phyloP scores from a whole-genome alignment of 1,140 invertebrate genomes.

The Drosophila gunungcola region DNA sequence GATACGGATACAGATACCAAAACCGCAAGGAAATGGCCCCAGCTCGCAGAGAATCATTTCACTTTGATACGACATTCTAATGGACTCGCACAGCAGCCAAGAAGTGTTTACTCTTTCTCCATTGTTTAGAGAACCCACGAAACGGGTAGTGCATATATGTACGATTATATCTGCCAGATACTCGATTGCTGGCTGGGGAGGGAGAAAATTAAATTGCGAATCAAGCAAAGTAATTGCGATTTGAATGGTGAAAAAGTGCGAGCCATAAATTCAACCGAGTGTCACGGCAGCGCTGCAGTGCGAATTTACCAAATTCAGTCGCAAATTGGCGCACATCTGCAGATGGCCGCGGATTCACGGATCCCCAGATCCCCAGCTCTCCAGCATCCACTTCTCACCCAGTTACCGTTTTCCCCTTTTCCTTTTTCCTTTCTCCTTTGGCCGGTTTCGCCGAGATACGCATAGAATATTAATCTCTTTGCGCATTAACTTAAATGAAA shows the following conservation, averaged over 20 bases:
- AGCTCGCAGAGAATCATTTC: constrained; percentile 21
- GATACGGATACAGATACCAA: constrained; percentile 17
- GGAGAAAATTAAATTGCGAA: constrained; percentile 75
- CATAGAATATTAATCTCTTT: constrained; percentile 79
- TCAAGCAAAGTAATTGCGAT: constrained; percentile 82
- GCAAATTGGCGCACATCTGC: constrained; percentile 82
- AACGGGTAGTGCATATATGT: constrained; percentile 43
- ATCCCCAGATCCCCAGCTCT: constrained; percentile 2
- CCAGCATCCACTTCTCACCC: constrained; percentile 20
- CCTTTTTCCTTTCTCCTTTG: constrained; percentile 16
- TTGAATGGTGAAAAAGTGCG: constrained; percentile 82
- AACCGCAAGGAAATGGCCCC: not conserved
- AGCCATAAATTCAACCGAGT: constrained; percentile 75
- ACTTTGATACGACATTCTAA: constrained; percentile 43
- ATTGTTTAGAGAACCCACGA: constrained; percentile 69
- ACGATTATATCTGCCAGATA: constrained; percentile 47
- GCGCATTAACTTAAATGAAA: constrained; percentile 78
- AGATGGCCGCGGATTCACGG: constrained; percentile 55
- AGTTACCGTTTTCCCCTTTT: constrained; percentile 39
- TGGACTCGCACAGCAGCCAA: constrained; percentile 29
- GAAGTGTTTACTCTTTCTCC: constrained; percentile 53
- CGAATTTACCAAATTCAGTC: constrained; percentile 82
- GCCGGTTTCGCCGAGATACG: constrained; percentile 63
- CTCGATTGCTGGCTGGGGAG: constrained; percentile 17
- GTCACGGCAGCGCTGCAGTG: constrained; percentile 75